Evolutionary conservation across 2,113 vertebrate species (phyloP).

Genomic region (Lota lota): DNA sequence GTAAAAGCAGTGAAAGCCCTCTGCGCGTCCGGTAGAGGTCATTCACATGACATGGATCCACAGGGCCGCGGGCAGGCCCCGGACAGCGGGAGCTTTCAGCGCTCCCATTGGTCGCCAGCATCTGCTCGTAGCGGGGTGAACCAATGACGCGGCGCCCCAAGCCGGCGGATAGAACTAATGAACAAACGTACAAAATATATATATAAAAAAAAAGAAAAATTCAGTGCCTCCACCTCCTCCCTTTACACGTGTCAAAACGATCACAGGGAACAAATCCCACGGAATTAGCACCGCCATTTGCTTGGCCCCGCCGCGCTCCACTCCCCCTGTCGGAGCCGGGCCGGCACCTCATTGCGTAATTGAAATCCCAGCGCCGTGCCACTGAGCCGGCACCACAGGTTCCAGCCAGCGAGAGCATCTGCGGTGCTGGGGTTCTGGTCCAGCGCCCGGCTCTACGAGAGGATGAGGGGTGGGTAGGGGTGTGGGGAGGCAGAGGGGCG

Average conservation of each 20-base stretch:
- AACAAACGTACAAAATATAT: constrained; percentile 12
- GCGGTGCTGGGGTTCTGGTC: constrained; percentile 46
- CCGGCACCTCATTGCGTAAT: constrained; percentile 47
- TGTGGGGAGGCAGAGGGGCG: constrained; percentile 42
- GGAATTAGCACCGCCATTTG: not conserved
- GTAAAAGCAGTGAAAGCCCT: not conserved
- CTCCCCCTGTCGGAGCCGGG: constrained; percentile 30
- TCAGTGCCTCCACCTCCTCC: constrained; percentile 1
- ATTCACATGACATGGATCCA: constrained; percentile 49
- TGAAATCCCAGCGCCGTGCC: constrained; percentile 57
- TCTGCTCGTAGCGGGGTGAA: constrained; percentile 46
- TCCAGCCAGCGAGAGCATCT: constrained; percentile 50
- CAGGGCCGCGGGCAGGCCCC: constrained; percentile 35
- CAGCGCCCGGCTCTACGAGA: constrained; percentile 10
- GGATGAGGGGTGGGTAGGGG: constrained; percentile 8
- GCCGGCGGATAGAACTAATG: constrained; percentile 17
- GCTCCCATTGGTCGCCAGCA: constrained; percentile 39
- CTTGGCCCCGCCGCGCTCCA: not conserved
- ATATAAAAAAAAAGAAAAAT: too few relatives aligned
- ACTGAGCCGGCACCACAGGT: constrained; percentile 28
- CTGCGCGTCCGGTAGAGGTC: constrained; percentile 36
- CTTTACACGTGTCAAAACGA: not conserved
- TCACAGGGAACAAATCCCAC: not conserved
- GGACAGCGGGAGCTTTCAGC: constrained; percentile 43
- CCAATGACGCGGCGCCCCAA: constrained; percentile 41